Base-by-base conservation (phyloP, 53 echinoderm and acorn worm genomes). In the Paracentrotus lividus region DNA sequence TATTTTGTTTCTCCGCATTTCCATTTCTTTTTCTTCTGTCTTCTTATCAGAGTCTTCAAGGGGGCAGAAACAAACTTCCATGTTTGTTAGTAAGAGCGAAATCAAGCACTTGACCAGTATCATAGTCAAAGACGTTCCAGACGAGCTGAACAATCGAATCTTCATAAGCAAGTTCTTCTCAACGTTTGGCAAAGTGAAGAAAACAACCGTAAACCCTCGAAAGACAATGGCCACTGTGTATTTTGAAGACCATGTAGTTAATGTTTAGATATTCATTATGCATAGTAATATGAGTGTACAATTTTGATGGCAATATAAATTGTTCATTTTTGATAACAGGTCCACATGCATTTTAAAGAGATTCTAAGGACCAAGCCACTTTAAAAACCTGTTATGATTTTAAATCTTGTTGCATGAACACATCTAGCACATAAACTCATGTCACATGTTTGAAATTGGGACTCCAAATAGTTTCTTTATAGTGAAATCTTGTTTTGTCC, bases 181-280 rank as follows among this genome's bases (percentile, higher is more conserved):
- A 31, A 29, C 96, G 92, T 96, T 67, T 90, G 99, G 99, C 16
- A 16, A 58, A 36, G 95, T 99, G 54, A 94, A 43, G 38, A 95
- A 91, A 26, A 93, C 94, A 16, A 33, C 33, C 59, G 59, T 94
- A 44, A 92, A 93, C 52, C 96, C 94, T 4, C 86, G 88, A 1
- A 96, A 88, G 49, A 68, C 64, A 4, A 52, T 88, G 34, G 96
- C 99, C 14, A 90, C 94, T 29, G 92, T 99, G 8, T 88, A 94
- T 49, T 99, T 96, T 86, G 89, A 77, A 21, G 72, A 97, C 91
- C 99, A 99, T 77, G 99, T 99, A 96, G 98, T 98, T 45, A 78
- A n/a, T 34, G 13, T 29, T 7, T 15, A 15, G 54, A 54, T 54
- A 10, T 54, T 2, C 53, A 53, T 53, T 53, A 53, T 13, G 54